These are phyloP conservation scores for Lagocephalus sceleratus DNA, from an alignment of 2,797 vertebrate species.

Conservation along the genomic window DNA sequence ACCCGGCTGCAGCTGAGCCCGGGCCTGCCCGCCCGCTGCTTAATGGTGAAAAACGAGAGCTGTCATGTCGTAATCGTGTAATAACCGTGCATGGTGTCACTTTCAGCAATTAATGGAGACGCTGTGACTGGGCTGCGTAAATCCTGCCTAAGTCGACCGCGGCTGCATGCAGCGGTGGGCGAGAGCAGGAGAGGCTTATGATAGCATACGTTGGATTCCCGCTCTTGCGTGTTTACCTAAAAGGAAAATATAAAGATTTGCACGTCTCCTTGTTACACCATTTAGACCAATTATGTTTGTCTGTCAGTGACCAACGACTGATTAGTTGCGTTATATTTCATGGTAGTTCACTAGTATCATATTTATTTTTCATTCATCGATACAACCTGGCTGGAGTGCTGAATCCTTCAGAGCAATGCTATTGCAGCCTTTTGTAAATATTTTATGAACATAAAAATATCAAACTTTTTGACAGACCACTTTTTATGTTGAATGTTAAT, in stretches of 20 bases:
- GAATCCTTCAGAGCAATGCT: too few relatives aligned
- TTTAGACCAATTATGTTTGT: conserved; percentile 10
- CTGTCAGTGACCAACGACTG: conserved; percentile 7
- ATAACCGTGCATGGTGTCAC: conserved; percentile 72
- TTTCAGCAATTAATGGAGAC: conserved; percentile 76
- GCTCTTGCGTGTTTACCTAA: conserved; percentile 7
- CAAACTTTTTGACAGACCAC: too few relatives aligned
- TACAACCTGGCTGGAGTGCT: too few relatives aligned
- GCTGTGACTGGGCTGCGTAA: conserved; percentile 70
- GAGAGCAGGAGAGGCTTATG: conserved; percentile 32
- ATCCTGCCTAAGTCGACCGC: conserved; percentile 67
- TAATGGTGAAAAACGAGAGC: conserved; percentile 76
- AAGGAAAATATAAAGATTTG: conserved; percentile 17
- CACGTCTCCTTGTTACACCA: conserved; percentile 20
- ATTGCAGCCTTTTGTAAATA: too few relatives aligned
- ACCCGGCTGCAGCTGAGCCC: conserved; percentile 56
- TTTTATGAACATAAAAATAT: too few relatives aligned
- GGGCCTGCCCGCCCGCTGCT: conserved; percentile 47
- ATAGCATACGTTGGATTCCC: conserved; percentile 38
- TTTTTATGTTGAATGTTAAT: too few relatives aligned
- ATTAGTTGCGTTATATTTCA: too few relatives aligned
- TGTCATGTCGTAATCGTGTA: conserved; percentile 78
- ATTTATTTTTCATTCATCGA: too few relatives aligned
- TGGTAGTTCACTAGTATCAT: too few relatives aligned
- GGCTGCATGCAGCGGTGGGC: conserved; percentile 34